Evolutionary conservation across 2,888 invertebrate species (phyloP).

Genomic region (Rotaria magnacalcarata): DNA sequence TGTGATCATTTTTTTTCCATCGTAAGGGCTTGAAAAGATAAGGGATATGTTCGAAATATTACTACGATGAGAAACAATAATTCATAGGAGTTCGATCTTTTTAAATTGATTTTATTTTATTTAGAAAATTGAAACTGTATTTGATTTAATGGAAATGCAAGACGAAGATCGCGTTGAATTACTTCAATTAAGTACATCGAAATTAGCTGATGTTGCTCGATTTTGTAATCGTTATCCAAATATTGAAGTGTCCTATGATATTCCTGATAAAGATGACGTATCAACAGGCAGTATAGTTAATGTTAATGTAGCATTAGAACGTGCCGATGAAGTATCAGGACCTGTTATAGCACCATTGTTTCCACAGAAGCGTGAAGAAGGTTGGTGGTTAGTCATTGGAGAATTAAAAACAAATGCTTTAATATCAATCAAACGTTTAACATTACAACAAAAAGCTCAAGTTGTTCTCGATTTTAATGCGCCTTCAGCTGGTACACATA

Average conservation of each 20-base stretch:
- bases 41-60: too few species aligned
- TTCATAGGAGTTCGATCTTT: too few species aligned
- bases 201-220: constrained; percentile 94
- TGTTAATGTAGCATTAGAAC: constrained; percentile 81
- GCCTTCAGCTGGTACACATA: constrained; percentile 74
- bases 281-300: constrained; percentile 68
- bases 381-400: constrained; percentile 93
- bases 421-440: constrained; percentile 89
- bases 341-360: constrained; percentile 97
- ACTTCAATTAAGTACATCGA: constrained; percentile 66
- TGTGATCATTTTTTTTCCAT: too few species aligned
- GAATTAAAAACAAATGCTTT: constrained; percentile 88
- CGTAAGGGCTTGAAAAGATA: too few species aligned
- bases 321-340: constrained; percentile 92
- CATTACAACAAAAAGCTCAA: constrained; percentile 84
- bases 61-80: too few species aligned
- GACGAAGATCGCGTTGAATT: constrained; percentile 74
- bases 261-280: constrained; percentile 62
- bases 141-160: constrained; percentile 90
- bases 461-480: constrained; percentile 85
- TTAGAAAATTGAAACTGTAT: constrained; percentile 77
- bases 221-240: constrained; percentile 99
- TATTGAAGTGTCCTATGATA: constrained; percentile 88
- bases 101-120: constrained; percentile 18
- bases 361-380: constrained; percentile 69